Evolutionary conservation across 2,797 vertebrate genomes (phyloP).

Genomic region (Sparus aurata): DNA sequence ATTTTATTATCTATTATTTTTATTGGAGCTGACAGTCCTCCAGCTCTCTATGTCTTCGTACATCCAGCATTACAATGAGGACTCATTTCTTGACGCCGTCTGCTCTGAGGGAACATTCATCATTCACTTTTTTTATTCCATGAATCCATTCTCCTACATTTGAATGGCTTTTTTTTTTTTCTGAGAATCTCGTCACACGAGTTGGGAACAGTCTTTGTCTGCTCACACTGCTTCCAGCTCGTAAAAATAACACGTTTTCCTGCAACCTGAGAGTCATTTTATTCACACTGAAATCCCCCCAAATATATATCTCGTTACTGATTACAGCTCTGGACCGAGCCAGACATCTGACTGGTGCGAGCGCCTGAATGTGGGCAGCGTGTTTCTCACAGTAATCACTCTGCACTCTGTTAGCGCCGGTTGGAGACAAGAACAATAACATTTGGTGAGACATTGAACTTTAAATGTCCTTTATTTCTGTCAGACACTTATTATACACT

Average conservation of each 20-base stretch:
- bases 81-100: conserved; percentile 14
- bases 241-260: conserved; percentile 39
- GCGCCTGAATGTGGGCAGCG: conserved; percentile 59
- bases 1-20: too few relatives aligned
- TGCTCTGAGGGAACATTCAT: neutral
- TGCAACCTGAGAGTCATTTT: conserved; percentile 33
- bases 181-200: neutral
- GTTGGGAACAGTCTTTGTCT: conserved; percentile 22
- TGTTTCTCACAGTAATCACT: conserved; percentile 57
- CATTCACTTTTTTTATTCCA: neutral
- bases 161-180: neutral
- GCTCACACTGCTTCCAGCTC: neutral
- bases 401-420: conserved; percentile 40
- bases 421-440: conserved; percentile 57
- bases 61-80: neutral
- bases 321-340: conserved; percentile 48
- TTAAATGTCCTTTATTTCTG: conserved; percentile 13
- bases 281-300: conserved; percentile 48
- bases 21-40: conserved; percentile 4
- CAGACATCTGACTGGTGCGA: conserved; percentile 53
- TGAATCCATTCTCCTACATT: neutral
- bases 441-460: conserved; percentile 51
- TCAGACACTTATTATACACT: neutral
- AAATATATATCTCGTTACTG: conserved; percentile 48
- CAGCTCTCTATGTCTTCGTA: conserved; percentile 6